Evolutionary conservation across 2,113 vertebrate species (phyloP).

Genomic region (Sander lucioperca): DNA sequence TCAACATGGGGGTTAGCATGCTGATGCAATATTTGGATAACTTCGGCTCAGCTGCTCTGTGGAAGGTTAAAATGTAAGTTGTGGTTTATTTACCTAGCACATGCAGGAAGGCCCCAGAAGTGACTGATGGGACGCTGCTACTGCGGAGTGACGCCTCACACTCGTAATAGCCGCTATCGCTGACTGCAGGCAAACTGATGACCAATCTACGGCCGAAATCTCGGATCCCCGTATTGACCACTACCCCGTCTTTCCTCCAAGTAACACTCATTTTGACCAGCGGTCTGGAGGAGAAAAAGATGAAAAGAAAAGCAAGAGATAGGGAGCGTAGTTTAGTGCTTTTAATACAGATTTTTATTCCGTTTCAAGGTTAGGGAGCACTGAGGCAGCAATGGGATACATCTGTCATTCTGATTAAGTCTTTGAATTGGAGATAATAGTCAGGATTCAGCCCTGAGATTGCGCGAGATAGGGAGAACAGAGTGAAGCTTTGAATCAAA

Average conservation of each 20-base stretch:
- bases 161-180: slow-evolving; percentile 92
- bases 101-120: slow-evolving; percentile 89
- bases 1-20: slow-evolving; percentile 17
- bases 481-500: slow-evolving; percentile 71
- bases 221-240: slow-evolving; percentile 88
- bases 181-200: slow-evolving; percentile 87
- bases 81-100: slow-evolving; percentile 85
- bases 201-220: slow-evolving; percentile 93
- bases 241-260: slow-evolving; percentile 92
- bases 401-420: slow-evolving; percentile 79
- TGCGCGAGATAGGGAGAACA: slow-evolving; percentile 57
- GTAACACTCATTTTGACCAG: slow-evolving; percentile 94
- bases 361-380: slow-evolving; percentile 75
- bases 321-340: slow-evolving; percentile 11
- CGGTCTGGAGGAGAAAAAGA: slow-evolving; percentile 82
- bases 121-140: slow-evolving; percentile 89
- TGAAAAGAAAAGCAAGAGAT: slow-evolving; percentile 35
- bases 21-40: slow-evolving; percentile 49
- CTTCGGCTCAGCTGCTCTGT: slow-evolving; percentile 29
- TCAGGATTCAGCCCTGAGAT: slow-evolving; percentile 60
- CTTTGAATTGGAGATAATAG: slow-evolving; percentile 80
- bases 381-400: slow-evolving; percentile 62
- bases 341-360: slow-evolving; percentile 76
- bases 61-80: slow-evolving; percentile 10
- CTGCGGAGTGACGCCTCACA: slow-evolving; percentile 94